A percentile compares a stretch with the other conserved stretches of the same genome.
These are phyloP conservation scores for Erynnis tages DNA, from an alignment of 2,888 invertebrate species.

Conservation along the genomic window DNA sequence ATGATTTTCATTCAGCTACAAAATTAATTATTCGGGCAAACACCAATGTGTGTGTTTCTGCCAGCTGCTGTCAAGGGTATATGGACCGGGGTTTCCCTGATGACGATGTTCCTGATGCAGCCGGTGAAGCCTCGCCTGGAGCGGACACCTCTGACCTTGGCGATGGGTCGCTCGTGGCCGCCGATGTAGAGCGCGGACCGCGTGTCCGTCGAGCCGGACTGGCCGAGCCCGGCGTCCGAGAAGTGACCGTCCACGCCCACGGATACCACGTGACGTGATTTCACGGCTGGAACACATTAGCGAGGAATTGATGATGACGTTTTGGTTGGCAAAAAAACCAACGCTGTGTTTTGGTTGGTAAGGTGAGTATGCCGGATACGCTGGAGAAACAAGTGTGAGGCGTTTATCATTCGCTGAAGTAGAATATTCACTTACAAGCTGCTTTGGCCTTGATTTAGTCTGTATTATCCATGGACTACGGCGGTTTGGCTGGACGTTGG, in stretches of 20 bases:
- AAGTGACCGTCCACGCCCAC: conserved; percentile 92
- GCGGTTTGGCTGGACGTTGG: too few species aligned
- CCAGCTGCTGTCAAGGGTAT: conserved; percentile 77
- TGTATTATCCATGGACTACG: too few species aligned
- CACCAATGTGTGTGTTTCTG: conserved; percentile 88
- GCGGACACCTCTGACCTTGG: conserved; percentile 83
- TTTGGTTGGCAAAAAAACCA: too few species aligned
- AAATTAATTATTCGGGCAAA: conserved; percentile 88
- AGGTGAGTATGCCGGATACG: too few species aligned
- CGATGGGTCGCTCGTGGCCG: conserved; percentile 83
- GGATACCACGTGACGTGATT: conserved; percentile 94
- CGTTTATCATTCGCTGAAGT: too few species aligned
- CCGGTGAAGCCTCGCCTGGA: conserved; percentile 89
- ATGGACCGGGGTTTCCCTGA: conserved; percentile 62
- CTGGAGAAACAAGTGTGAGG: too few species aligned
- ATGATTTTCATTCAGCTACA: too few species aligned
- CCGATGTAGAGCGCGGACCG: conserved; percentile 94
- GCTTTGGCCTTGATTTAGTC: too few species aligned
- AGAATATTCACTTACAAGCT: too few species aligned
- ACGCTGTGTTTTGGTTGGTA: too few species aligned
- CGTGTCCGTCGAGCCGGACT: conserved; percentile 87
- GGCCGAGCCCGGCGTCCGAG: conserved; percentile 87
- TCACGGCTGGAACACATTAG: conserved; percentile 88
- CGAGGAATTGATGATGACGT: too few species aligned
- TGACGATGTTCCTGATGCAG: conserved; percentile 87